Conservation (phyloP, 2,888 invertebrate genomes). For the Microchrysa polita region DNA sequence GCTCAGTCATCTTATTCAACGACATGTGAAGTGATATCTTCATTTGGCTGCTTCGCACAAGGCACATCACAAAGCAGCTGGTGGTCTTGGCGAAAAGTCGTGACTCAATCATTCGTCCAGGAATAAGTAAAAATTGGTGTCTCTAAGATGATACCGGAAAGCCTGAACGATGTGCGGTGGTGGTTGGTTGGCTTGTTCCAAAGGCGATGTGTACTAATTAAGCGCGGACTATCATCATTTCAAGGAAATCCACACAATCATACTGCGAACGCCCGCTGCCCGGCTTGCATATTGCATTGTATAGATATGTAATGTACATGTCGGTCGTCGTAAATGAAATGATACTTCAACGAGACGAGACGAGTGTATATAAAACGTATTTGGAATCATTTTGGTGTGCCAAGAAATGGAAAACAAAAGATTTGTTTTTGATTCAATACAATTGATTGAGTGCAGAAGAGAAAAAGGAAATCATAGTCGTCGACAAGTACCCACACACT, state of each 20-base stretch:
- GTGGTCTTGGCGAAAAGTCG: conserved; percentile 49
- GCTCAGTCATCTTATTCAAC: not conserved
- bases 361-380: no score
- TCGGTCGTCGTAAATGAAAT: no score
- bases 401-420: conserved; percentile 21
- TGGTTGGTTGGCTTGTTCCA: conserved; percentile 40
- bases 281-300: no score
- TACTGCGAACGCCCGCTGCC: no score
- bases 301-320: no score
- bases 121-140: conserved; percentile 47
- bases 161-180: no score
- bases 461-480: conserved; percentile 12
- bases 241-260: conserved; percentile 13
- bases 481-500: no score
- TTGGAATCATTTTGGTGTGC: no score
- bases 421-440: conserved; percentile 22
- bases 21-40: conserved; percentile 42
- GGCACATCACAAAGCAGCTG: no score
- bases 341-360: no score
- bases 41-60: conserved; percentile 22
- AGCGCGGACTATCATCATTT: conserved; percentile 31
- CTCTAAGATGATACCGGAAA: conserved; percentile 32
- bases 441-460: not conserved
- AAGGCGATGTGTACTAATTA: conserved; percentile 44
- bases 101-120: conserved; percentile 49